Evolutionary conservation across 2,113 vertebrate species (phyloP), one percentile per base, ranked within the genome.

Genomic region (Pavo muticus): DNA sequence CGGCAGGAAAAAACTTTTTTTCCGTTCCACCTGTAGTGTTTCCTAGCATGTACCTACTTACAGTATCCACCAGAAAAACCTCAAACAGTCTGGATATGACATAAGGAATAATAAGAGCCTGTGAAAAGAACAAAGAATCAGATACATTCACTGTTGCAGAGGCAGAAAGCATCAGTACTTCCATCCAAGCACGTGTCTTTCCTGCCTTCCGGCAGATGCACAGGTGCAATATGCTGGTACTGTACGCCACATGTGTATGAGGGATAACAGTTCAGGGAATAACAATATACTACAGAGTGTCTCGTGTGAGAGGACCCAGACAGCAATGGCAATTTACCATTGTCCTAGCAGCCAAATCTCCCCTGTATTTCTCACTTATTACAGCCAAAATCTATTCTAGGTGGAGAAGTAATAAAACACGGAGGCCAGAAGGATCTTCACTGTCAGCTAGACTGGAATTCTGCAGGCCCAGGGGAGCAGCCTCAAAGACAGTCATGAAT

Each of bases 401-500:
- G 47, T 48, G 84, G n/a, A 87, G 74, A 86, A 92, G 50, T 63
- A 86, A 88, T 75, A 88, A 90, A 48, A 20, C 73, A 76, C 18
- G 78, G 45, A 10, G 83, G 48, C 90, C 88, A 92, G 90, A 88
- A 95, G 37, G 44, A 83, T 86, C 64, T 80, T 93, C 74, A 48
- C 64, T 88, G 85, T 60, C 90, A 95, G 83, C 35, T 80, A 91
- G 70, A 64, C 73, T 93, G 54, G 83, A 94, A 91, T 88, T 95
- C 83, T 90, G 83, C 76, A 93, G 91, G 83, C 90, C 69, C 59
- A 0, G 7, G 88, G 88, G 94, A 92, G 21, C 47, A 83, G 85
- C 56, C 83, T 90, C 90, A 90, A 74, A 95, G 88, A 70, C 18
- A 70, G 82, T 90, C 91, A 94, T 96, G 90, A 95, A 95, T 94